Evolutionary conservation across 2,888 invertebrate species (phyloP), one percentile per base, ranked within the genome.

Genomic region (Urechis unicinctus): DNA sequence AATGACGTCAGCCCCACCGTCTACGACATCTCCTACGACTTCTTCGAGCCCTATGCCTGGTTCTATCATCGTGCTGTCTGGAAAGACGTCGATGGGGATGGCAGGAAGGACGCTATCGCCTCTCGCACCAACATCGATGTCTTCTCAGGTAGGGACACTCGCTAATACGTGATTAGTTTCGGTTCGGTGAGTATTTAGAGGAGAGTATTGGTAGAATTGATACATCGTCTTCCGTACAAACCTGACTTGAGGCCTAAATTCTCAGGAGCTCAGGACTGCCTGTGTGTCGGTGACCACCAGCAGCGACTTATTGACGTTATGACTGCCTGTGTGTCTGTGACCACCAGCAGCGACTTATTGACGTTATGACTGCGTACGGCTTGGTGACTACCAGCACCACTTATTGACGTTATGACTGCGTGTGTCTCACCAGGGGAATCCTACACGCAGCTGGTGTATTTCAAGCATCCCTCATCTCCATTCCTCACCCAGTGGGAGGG

Each of bases 81-180:
- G 66, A 60, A 59, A 22, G 69, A 69, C 48, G 65, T 66, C 64
- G 65, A 69, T 49, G 66, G 65, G 1, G 69, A 69, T 48, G 67
- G 67, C 1, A 62, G 62, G 25, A 51, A 57, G 25, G 69, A 69
- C 54, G 62, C 65, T 5, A 53, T 69, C 22, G 68, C 66, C 13
- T 66, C 64, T 52, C 50, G 69, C 29, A 46, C 51, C 50, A 47
- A 46, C 24, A 24, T n/a, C 28, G 50, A 52, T 9, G 3, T 4
- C 30, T 13, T 36, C 24, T 13, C 28, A 6, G 28, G 48, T 48
- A 53, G 31, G 48, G 6, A 9, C 45, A 45, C 22, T 9, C 22
- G 6, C 6, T 45, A 25, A 13, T 6, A 25, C 9, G 6, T 22
- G 21, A 9, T 25, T 9, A 25, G 25, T 9, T 6, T 6, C 9